Evolutionary conservation across 2,797 vertebrate species (phyloP).

Genomic region (Anniella stebbinsi): DNA sequence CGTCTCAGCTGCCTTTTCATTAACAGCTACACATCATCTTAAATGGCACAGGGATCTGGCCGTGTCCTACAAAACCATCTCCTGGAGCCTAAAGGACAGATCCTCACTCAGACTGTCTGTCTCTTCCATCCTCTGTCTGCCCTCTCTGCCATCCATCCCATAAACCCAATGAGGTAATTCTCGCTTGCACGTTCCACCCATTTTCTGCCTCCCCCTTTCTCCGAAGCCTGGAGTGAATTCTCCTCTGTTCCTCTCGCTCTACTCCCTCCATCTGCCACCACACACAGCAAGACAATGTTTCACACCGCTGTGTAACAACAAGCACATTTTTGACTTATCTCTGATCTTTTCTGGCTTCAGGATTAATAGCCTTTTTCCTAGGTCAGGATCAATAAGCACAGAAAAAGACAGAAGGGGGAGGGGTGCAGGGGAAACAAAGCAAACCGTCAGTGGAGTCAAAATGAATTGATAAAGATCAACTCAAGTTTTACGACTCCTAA

Average conservation of each 20-base stretch:
- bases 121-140: conserved; percentile 41
- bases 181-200: conserved; percentile 40
- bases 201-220: conserved; percentile 1
- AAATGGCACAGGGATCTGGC: conserved; percentile 61
- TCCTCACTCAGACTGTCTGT: conserved; percentile 51
- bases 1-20: conserved; percentile 73
- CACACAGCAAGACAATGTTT: conserved; percentile 48
- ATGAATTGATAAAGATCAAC: conserved; percentile 55
- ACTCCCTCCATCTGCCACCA: conserved; percentile 49
- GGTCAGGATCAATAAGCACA: conserved; percentile 69
- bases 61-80: conserved; percentile 60
- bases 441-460: conserved; percentile 65
- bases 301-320: conserved; percentile 60
- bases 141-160: conserved; percentile 57
- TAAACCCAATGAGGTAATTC: conserved; percentile 72
- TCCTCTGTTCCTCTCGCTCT: conserved; percentile 12
- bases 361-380: conserved; percentile 67
- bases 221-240: neutral
- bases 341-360: conserved; percentile 73
- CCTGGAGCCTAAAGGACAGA: conserved; percentile 66
- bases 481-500: conserved; percentile 41
- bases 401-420: conserved; percentile 19
- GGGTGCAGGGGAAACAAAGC: neutral
- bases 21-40: conserved; percentile 71
- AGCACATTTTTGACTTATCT: conserved; percentile 62